Conservation (phyloP, 1,140 invertebrate species). For the Lucilia cuprina region DNA sequence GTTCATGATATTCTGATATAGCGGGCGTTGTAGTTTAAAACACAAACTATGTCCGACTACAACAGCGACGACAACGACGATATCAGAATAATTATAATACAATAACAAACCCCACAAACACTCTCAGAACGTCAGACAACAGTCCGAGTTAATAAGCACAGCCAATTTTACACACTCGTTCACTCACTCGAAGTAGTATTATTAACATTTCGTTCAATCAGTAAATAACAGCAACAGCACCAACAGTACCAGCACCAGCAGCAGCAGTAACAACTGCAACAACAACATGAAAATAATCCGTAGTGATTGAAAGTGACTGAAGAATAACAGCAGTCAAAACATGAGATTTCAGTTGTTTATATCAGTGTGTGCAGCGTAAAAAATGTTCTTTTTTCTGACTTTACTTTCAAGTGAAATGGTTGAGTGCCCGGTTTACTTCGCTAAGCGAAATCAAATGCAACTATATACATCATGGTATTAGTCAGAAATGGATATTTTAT, state of each 20-base stretch:
- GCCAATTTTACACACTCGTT: not conserved
- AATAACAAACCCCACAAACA: not conserved
- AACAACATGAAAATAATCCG: too few relatives aligned
- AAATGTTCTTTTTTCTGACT: not conserved
- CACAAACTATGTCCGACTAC: not conserved
- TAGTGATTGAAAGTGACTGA: conserved; percentile 10
- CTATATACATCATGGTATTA: too few relatives aligned
- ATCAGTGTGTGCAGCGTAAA: not conserved
- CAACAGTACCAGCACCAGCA: not conserved
- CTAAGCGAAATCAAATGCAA: too few relatives aligned
- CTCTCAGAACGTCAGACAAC: not conserved
- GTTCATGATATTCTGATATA: conserved; percentile 22
- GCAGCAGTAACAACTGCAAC: too few relatives aligned
- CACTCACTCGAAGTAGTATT: not conserved
- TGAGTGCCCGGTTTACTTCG: too few relatives aligned
- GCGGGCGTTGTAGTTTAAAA: conserved; percentile 29
- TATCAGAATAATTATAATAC: not conserved
- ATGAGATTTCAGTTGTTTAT: not conserved
- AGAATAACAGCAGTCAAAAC: not conserved
- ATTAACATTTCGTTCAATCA: too few relatives aligned
- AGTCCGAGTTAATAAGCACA: not conserved
- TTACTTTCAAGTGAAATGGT: not conserved
- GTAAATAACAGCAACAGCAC: not conserved
- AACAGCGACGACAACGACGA: not conserved
- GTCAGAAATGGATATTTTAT: too few relatives aligned